These are phyloP conservation scores for Ophraella communa DNA, from an alignment of 2,888 invertebrate genomes.

Conservation along the genomic window DNA sequence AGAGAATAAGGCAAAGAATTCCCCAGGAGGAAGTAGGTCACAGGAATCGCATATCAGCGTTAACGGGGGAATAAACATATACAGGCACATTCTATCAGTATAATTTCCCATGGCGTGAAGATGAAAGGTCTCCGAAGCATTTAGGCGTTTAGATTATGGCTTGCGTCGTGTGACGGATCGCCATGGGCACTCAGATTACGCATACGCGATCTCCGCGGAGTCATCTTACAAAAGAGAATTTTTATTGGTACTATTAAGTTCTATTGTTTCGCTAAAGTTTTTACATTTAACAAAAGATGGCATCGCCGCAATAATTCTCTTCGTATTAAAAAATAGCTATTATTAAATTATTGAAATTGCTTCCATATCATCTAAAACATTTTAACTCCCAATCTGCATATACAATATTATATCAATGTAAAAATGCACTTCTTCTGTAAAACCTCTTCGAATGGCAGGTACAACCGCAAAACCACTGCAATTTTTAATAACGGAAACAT, in stretches of 20 bases:
- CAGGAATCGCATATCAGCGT: constrained; percentile 32
- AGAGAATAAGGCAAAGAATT: constrained; percentile 15
- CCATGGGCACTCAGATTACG: constrained; percentile 37
- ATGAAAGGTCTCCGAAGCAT: constrained; percentile 38
- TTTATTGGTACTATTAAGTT: not conserved
- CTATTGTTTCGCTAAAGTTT: not conserved
- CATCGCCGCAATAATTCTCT: too few relatives aligned
- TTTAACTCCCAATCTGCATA: too few relatives aligned
- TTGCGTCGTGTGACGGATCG: constrained; percentile 32
- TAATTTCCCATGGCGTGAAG: constrained; percentile 47
- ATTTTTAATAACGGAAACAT: too few relatives aligned
- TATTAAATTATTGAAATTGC: too few relatives aligned
- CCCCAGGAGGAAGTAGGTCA: constrained; percentile 39
- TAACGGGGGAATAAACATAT: constrained; percentile 40
- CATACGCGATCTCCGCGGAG: constrained; percentile 26
- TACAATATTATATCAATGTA: too few relatives aligned
- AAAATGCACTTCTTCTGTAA: too few relatives aligned
- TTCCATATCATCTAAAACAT: too few relatives aligned
- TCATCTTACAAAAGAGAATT: not conserved
- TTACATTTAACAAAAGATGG: not conserved
- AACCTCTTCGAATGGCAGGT: too few relatives aligned
- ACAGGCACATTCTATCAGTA: constrained; percentile 40
- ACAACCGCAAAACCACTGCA: too few relatives aligned
- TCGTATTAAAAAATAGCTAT: too few relatives aligned
- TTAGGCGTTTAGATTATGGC: constrained; percentile 45